Evolutionary conservation across 1,140 invertebrate genomes (phyloP).

Genomic region (Lycorma delicatula): DNA sequence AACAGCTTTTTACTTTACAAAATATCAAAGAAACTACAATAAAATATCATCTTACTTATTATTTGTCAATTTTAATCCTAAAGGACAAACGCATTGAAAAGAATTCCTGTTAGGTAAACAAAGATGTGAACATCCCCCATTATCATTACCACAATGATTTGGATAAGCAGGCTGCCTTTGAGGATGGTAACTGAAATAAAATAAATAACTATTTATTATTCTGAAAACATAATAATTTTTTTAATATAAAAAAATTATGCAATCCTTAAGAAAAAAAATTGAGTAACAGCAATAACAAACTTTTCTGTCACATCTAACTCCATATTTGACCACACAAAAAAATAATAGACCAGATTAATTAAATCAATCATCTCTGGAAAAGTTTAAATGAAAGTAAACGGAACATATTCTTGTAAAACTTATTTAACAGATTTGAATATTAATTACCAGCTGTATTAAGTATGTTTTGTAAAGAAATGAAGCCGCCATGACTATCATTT

Average conservation of each 20-base stretch:
- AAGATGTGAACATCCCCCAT: slow-evolving; percentile 82
- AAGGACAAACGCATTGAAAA: slow-evolving; percentile 73
- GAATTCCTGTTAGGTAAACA: slow-evolving; percentile 68
- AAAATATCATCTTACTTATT: slow-evolving; percentile 44
- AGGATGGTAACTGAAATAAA: slow-evolving; percentile 55
- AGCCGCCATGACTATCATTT: too few species aligned
- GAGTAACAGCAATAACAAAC: background rate
- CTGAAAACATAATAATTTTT: too few species aligned
- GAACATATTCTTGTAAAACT: too few species aligned
- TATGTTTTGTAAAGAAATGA: too few species aligned
- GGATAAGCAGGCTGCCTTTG: slow-evolving; percentile 64
- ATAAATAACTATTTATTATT: background rate
- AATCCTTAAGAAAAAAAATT: slow-evolving; percentile 8
- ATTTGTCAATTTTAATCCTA: slow-evolving; percentile 63
- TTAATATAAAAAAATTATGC: background rate
- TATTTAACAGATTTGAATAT: too few species aligned
- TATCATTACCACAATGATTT: slow-evolving; percentile 62
- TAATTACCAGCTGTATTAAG: too few species aligned
- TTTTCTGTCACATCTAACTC: background rate
- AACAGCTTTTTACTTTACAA: too few species aligned
- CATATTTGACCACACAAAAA: too few species aligned
- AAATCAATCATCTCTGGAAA: too few species aligned
- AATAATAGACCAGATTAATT: too few species aligned
- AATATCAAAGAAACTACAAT: background rate
- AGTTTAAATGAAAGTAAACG: too few species aligned